Conservation (phyloP, 2,113 vertebrate species). For the Brienomyrus brachyistius region DNA sequence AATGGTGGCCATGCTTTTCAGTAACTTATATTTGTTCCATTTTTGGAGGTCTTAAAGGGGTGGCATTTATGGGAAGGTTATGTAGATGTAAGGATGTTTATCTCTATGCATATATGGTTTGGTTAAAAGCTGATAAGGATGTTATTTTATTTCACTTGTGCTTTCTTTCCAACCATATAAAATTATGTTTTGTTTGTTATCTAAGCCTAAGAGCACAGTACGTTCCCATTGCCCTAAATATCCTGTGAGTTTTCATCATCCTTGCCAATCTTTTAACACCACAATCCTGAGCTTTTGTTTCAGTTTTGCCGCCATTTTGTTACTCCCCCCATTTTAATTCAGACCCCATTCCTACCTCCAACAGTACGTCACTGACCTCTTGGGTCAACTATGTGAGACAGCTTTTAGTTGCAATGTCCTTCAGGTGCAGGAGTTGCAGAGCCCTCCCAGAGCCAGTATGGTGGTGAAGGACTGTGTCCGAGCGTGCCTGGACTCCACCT, state of each 20-base stretch:
- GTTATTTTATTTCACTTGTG: background rate
- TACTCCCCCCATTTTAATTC: background rate
- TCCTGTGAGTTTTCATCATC: background rate
- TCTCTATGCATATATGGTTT: background rate
- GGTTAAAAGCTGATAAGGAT: background rate
- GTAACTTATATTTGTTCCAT: background rate
- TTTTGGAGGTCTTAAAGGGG: background rate
- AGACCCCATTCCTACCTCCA: background rate
- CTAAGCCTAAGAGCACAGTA: background rate
- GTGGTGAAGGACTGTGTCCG: constrained; percentile 93
- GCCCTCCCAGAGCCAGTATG: constrained; percentile 81
- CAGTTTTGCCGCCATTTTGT: background rate
- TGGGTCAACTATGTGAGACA: background rate
- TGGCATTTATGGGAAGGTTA: background rate
- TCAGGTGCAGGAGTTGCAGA: constrained; percentile 91
- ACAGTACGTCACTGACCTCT: background rate
- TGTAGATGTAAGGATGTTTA: background rate
- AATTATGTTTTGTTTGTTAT: background rate
- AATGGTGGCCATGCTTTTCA: background rate
- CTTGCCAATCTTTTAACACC: background rate
- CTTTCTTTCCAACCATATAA: background rate
- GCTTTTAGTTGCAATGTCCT: background rate
- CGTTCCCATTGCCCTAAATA: background rate
- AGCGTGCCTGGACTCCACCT: constrained; percentile 90
- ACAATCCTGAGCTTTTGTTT: background rate